phyloP scores from a whole-genome alignment of 2,888 invertebrate genomes.

The Mesorhabditis belari region DNA sequence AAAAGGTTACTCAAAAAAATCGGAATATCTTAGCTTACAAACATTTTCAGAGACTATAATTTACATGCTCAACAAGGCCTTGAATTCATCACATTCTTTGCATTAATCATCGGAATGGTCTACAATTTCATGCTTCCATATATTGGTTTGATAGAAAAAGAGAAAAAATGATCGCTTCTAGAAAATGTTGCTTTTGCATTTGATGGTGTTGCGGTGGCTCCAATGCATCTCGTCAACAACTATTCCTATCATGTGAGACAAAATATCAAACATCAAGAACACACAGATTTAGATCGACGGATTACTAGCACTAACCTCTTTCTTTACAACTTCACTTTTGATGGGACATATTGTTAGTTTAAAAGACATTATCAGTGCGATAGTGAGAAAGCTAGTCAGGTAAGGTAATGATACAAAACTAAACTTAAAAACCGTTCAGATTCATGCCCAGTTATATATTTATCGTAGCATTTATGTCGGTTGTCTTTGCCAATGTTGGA shows the following conservation, averaged over 20 bases:
- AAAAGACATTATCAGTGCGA: slow-evolving; percentile 10
- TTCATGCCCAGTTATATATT: slow-evolving; percentile 47
- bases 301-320: slow-evolving; percentile 40
- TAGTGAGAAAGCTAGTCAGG: slow-evolving; percentile 18
- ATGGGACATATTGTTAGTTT: slow-evolving; percentile 12
- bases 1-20: slow-evolving; percentile 5
- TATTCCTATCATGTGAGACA: slow-evolving; percentile 26
- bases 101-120: slow-evolving; percentile 38
- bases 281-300: slow-evolving; percentile 21
- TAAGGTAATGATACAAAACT: neutral
- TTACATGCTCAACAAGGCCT: slow-evolving; percentile 30
- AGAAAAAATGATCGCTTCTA: slow-evolving; percentile 10
- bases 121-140: slow-evolving; percentile 48
- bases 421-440: slow-evolving; percentile 10
- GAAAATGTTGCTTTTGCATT: slow-evolving; percentile 49
- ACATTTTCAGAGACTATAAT: slow-evolving; percentile 1
- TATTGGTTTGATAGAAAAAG: slow-evolving; percentile 30
- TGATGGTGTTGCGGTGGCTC: slow-evolving; percentile 22
- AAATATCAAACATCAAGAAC: slow-evolving; percentile 4
- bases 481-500: slow-evolving; percentile 19
- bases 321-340: slow-evolving; percentile 35
- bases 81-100: slow-evolving; percentile 24
- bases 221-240: slow-evolving; percentile 45
- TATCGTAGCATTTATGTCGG: slow-evolving; percentile 37
- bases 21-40: neutral